phyloP scores from a whole-genome alignment of 2,888 invertebrate genomes.

The Prionchulus punctatus region DNA sequence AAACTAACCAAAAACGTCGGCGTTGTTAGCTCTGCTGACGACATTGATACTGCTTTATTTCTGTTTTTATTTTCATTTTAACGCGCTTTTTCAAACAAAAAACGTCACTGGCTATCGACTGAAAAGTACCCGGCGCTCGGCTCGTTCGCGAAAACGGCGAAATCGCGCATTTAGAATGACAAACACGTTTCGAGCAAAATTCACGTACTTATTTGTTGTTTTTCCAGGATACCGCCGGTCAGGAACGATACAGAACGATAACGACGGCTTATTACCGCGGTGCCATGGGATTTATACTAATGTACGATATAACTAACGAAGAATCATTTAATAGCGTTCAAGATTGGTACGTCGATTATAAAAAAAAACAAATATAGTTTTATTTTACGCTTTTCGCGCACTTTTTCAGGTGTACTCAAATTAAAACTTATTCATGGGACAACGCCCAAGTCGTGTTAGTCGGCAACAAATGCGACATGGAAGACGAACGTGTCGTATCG shows the following conservation, averaged over 20 bases:
- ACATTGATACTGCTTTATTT: too few species aligned
- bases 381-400: not conserved
- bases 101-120: too few species aligned
- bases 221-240: constrained; percentile 90
- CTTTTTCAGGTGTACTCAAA: constrained; percentile 76
- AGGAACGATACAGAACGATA: constrained; percentile 95
- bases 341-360: constrained; percentile 62
- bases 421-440: constrained; percentile 99
- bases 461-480: constrained; percentile 98
- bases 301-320: constrained; percentile 99
- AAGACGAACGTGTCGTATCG: constrained; percentile 91
- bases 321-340: constrained; percentile 99
- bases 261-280: constrained; percentile 98
- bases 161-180: too few species aligned
- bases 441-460: constrained; percentile 98
- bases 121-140: too few species aligned
- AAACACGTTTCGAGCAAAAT: too few species aligned
- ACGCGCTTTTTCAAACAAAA: too few species aligned
- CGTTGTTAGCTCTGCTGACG: too few species aligned
- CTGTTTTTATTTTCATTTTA: too few species aligned
- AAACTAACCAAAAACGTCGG: too few species aligned
- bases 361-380: too few species aligned
- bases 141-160: too few species aligned
- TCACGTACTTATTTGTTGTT: too few species aligned
- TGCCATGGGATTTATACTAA: constrained; percentile 98